Evolutionary conservation across 1,140 invertebrate species (phyloP), one percentile per base, ranked within the genome.

Genomic region (Antheraea pernyi): DNA sequence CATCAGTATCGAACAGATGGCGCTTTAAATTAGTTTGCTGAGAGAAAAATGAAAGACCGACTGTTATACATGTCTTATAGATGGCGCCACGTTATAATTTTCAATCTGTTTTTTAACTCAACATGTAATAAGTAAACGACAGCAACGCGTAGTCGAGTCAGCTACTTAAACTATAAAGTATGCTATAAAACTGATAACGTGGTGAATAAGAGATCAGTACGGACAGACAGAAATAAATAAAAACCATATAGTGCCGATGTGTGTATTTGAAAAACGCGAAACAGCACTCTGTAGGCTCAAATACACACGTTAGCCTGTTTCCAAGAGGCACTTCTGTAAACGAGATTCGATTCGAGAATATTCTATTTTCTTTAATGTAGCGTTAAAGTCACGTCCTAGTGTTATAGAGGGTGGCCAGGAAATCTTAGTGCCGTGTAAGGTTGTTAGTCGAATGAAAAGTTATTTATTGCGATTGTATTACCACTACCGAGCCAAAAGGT

Each of bases 291-390:
- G 16, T 16, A 53, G 46, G 46, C 11, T n/a, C 16, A 1, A 10
- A 53, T 53, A 53, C 46, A 53, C 46, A 13, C 46, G 46, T 53
- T 53, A 53, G 46, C 46, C 16, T 53, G 46, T 53, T 53, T 53
- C 46, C 46, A 53, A 53, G 46, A 53, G 46, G 46, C 46, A 53
- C 16, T 53, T 53, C 46, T 53, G 46, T 11, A 53, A 53, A 53
- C 46, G 46, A 53, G 46, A 53, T 53, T 53, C 46, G 11, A n/a
- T 53, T 53, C 46, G 11, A 53, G 46, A 53, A 53, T 53, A 53
- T 53, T 53, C 46, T 13, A 53, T 53, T 53, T 53, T 53, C 46
- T 53, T 53, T 53, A 53, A 53, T 53, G 46, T 16, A 53, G 13
- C 13, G 13, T 53, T 0, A 13, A 53, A 53, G 46, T 16, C 11